These are phyloP conservation scores for Athalia rosae DNA, from an alignment of 2,888 invertebrate genomes.

Conservation along the genomic window DNA sequence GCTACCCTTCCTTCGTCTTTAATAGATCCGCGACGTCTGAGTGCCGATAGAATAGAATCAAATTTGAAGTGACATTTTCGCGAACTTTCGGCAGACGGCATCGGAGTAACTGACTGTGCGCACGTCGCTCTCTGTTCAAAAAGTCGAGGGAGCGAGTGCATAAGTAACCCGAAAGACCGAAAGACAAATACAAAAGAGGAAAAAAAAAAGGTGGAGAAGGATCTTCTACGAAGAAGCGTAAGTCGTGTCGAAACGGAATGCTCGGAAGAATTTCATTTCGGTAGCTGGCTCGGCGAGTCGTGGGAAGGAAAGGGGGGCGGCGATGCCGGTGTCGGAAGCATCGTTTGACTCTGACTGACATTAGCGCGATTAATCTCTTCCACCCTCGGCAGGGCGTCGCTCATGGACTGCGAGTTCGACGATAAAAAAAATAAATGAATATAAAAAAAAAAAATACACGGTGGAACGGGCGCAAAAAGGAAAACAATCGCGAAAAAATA, in stretches of 20 bases:
- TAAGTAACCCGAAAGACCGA: neutral
- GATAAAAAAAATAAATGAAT: slow-evolving; percentile 4
- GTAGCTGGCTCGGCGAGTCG: too few relatives aligned
- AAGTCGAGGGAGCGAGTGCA: neutral
- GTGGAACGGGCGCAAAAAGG: neutral
- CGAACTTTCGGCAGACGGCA: neutral
- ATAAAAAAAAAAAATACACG: neutral
- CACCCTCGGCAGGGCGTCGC: neutral
- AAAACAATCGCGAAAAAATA: neutral
- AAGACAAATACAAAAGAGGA: neutral
- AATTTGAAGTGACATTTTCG: slow-evolving; percentile 3
- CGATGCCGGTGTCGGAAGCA: slow-evolving; percentile 9
- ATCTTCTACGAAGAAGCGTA: slow-evolving; percentile 17
- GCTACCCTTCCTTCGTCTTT: neutral
- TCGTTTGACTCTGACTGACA: slow-evolving; percentile 41
- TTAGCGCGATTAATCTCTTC: slow-evolving; percentile 28
- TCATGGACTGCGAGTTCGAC: slow-evolving; percentile 9
- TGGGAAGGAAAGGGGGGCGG: slow-evolving; percentile 5
- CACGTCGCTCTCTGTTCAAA: neutral
- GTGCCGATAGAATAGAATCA: slow-evolving; percentile 16
- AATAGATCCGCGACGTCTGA: neutral
- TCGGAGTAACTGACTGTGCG: neutral
- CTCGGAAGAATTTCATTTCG: slow-evolving; percentile 38
- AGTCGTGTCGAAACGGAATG: slow-evolving; percentile 35
- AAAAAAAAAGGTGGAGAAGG: neutral